Conservation (phyloP, 1,140 invertebrate species). For the Heliothis subflexa region DNA sequence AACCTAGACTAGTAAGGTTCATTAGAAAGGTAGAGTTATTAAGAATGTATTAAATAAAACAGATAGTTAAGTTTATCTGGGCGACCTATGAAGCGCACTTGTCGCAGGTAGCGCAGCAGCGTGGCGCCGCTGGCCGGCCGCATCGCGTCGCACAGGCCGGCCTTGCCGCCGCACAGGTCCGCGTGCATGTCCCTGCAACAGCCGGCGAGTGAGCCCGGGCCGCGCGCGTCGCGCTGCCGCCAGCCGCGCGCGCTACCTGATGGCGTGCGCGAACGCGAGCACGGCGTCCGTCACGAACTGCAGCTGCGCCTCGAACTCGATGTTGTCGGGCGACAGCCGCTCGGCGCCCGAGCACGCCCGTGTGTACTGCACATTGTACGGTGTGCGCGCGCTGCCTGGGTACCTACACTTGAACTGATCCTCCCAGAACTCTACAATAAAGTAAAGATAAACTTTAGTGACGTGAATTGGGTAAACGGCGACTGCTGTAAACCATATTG, state of each 20-base stretch:
- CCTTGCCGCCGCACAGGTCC: conserved; percentile 90
- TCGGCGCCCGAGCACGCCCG: conserved; percentile 90
- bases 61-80: not conserved
- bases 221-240: not conserved
- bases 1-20: too few relatives aligned
- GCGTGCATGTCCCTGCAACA: conserved; percentile 92
- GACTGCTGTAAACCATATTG: too few relatives aligned
- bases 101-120: conserved; percentile 93
- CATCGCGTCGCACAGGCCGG: conserved; percentile 95
- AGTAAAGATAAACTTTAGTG: not conserved
- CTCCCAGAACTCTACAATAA: conserved; percentile 95
- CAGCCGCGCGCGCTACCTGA: conserved; percentile 87
- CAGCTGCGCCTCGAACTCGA: conserved; percentile 94
- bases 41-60: not conserved
- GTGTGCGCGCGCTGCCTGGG: conserved; percentile 91
- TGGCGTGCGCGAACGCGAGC: conserved; percentile 95
- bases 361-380: conserved; percentile 91
- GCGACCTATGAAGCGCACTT: conserved; percentile 87
- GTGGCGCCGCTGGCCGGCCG: conserved; percentile 94
- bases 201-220: not conserved
- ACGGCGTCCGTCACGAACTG: conserved; percentile 98
- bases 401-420: conserved; percentile 95
- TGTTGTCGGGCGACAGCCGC: conserved; percentile 90
- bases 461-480: not conserved
- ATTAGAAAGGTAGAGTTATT: too few relatives aligned